phyloP scores from a whole-genome alignment of 2,113 vertebrate genomes.

The zebrafish (Danio rerio) region GRCz12tu NC_133191.1:52400001-52400500 shows the following conservation, averaged over 20 bases:
- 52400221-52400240: conserved; percentile 31
- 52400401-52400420: conserved; percentile 16
- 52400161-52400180: conserved; percentile 31
- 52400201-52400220: conserved; percentile 42
- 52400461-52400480: conserved; percentile 35
- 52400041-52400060: not conserved
- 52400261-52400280: not conserved
- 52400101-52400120: conserved; percentile 21
- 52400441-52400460: not conserved
- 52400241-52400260: not conserved
- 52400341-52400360: conserved; percentile 25
- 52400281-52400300: not conserved
- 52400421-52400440: conserved; percentile 31
- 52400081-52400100: conserved; percentile 6
- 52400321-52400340: conserved; percentile 12
- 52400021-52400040: too few relatives aligned
- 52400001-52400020: not conserved
- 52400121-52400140: conserved; percentile 34
- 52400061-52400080: not conserved
- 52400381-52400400: conserved; percentile 9
- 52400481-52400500: conserved; percentile 34
- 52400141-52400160: conserved; percentile 19
- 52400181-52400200: conserved; percentile 49
- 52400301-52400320: not conserved
- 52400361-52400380: not conserved